These are phyloP conservation scores for Peromyscus attwateri DNA, from an alignment of 2,797 vertebrate species.

Conservation along the genomic window DNA sequence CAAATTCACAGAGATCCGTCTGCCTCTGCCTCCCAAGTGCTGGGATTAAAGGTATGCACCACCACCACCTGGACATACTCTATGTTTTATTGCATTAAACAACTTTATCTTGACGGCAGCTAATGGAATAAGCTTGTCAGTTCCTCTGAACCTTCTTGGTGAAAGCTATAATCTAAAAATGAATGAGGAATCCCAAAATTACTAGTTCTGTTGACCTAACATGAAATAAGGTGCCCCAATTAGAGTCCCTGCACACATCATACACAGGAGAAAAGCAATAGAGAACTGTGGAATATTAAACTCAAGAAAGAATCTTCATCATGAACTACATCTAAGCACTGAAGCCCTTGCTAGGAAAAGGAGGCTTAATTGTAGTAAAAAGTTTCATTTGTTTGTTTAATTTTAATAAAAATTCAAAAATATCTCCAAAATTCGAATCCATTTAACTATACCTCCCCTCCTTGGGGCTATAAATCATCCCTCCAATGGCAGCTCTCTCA, in stretches of 20 bases:
- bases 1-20: not conserved
- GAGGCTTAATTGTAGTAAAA: not conserved
- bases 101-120: not conserved
- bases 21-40: not conserved
- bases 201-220: not conserved
- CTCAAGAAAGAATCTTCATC: not conserved
- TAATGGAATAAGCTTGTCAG: not conserved
- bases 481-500: not conserved
- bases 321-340: not conserved
- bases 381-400: not conserved
- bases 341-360: not conserved
- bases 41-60: not conserved
- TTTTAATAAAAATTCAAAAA: not conserved
- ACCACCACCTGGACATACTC: not conserved
- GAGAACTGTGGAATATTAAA: not conserved
- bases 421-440: not conserved
- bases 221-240: not conserved
- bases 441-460: not conserved
- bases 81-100: not conserved
- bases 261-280: not conserved
- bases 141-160: constrained; percentile 43
- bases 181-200: not conserved
- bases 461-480: not conserved
- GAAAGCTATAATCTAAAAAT: constrained; percentile 9
- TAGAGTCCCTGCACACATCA: not conserved